These are phyloP conservation scores for Panonychus citri DNA, from an alignment of 1,140 invertebrate species.

Conservation along the genomic window DNA sequence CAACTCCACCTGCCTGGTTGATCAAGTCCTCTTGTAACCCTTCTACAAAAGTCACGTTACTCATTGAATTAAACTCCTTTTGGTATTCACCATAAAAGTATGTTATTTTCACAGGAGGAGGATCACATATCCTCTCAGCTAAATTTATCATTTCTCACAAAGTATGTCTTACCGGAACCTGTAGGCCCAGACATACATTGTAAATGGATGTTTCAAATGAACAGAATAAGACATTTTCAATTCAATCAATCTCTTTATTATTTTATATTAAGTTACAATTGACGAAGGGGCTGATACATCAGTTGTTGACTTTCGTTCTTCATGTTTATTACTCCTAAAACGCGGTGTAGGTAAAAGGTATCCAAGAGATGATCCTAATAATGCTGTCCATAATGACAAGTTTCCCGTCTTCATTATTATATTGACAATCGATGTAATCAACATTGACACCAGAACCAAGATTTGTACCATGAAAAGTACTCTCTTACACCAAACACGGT, in stretches of 20 bases:
- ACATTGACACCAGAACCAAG: no score
- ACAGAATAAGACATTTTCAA: no score
- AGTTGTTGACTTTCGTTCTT: no score
- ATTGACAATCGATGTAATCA: background rate
- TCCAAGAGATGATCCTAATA: background rate
- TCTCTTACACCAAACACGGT: no score
- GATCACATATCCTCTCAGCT: background rate
- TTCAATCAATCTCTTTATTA: no score
- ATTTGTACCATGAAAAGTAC: no score
- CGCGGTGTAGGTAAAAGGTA: background rate
- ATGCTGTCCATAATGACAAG: background rate
- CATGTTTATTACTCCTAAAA: no score
- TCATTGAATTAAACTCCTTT: background rate
- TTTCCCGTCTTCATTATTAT: background rate
- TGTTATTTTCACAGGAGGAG: background rate
- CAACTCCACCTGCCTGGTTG: background rate
- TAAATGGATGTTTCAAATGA: background rate
- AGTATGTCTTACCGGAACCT: background rate
- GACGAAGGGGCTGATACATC: no score
- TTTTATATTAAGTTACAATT: no score
- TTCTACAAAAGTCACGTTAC: background rate
- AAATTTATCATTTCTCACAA: background rate
- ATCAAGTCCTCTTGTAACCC: background rate
- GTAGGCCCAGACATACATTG: background rate
- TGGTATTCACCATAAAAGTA: background rate